phyloP scores from a whole-genome alignment of 1,140 invertebrate species.

The Eurosta solidaginis region DNA sequence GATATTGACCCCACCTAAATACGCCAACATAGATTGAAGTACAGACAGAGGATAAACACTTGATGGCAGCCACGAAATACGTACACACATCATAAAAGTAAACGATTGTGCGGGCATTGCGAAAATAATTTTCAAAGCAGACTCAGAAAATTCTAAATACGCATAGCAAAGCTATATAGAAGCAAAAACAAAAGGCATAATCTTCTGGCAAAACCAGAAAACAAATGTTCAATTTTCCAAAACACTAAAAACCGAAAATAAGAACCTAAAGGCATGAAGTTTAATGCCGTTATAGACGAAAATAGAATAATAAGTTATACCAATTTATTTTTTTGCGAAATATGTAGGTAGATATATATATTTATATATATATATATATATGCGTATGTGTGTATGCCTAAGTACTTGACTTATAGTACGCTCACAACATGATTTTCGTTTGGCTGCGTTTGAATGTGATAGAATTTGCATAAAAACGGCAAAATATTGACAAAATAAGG shows the following conservation, averaged over 20 bases:
- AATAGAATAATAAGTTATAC: background rate
- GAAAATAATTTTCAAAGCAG: background rate
- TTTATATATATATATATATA: too few relatives aligned
- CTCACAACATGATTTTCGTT: too few relatives aligned
- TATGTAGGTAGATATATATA: too few relatives aligned
- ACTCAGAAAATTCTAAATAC: background rate
- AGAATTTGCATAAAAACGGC: too few relatives aligned
- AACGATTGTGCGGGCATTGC: background rate
- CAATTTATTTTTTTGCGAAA: background rate
- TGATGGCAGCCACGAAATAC: background rate
- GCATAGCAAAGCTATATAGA: background rate
- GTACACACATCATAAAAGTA: background rate
- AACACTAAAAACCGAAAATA: too few relatives aligned
- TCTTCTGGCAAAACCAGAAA: background rate
- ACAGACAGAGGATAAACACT: background rate
- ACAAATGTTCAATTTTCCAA: too few relatives aligned
- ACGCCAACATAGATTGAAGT: background rate
- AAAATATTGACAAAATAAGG: too few relatives aligned
- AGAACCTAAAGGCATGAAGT: background rate
- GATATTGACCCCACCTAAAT: too few relatives aligned
- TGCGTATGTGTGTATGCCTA: too few relatives aligned
- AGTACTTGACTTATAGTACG: too few relatives aligned
- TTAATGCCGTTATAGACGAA: background rate
- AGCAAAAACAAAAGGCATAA: background rate
- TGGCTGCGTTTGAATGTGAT: too few relatives aligned